Evolutionary conservation across 2,113 vertebrate genomes (phyloP).

Genomic region (Pachycephala philippinensis): DNA sequence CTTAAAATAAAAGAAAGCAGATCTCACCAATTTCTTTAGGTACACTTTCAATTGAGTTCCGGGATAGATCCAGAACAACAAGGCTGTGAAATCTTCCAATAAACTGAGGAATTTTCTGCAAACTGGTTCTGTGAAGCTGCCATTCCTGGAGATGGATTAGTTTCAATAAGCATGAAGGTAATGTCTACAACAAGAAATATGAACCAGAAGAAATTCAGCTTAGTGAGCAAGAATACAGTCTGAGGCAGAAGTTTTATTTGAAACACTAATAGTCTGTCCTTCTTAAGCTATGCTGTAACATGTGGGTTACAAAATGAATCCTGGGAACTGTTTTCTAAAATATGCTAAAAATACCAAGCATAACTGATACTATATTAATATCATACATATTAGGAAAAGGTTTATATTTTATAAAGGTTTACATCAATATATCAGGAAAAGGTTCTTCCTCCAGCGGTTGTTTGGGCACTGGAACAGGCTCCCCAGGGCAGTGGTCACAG

Average conservation of each 20-base stretch:
- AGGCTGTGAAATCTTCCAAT: conserved; percentile 86
- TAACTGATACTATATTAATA: background rate
- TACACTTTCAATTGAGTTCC: conserved; percentile 84
- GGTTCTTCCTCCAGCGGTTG: background rate
- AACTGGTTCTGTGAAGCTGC: conserved; percentile 88
- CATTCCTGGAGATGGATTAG: conserved; percentile 88
- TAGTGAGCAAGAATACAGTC: background rate
- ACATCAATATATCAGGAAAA: background rate
- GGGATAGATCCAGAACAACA: conserved; percentile 88
- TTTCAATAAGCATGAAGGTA: conserved; percentile 86
- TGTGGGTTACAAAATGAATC: background rate
- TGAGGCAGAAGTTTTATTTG: background rate
- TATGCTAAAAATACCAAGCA: background rate
- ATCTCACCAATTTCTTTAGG: conserved; percentile 89
- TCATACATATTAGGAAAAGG: background rate
- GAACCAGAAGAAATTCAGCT: background rate
- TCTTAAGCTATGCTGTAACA: background rate
- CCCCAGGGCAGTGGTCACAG: background rate
- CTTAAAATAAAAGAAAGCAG: background rate
- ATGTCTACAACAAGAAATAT: conserved; percentile 64
- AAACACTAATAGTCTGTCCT: background rate
- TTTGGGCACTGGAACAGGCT: background rate
- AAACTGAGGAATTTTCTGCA: conserved; percentile 87
- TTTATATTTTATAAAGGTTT: background rate
- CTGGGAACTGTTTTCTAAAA: background rate